phyloP scores from a whole-genome alignment of 1,140 invertebrate species.

The Vollenhovia emeryi region DNA sequence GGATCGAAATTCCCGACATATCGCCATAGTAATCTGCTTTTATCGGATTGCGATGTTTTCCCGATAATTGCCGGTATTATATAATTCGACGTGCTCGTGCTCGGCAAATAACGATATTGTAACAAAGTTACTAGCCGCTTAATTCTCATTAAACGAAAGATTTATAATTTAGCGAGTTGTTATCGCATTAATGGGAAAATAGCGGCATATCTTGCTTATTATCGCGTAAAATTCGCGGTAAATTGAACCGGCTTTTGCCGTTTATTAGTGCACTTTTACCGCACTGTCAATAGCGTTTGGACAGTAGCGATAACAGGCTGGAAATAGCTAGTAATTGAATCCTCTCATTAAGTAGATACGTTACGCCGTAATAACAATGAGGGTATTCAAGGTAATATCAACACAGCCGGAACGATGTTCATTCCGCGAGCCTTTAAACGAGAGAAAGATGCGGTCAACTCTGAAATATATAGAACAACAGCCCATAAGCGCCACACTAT shows the following conservation, averaged over 20 bases:
- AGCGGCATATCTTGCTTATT: slow-evolving; percentile 34
- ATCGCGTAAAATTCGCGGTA: slow-evolving; percentile 8
- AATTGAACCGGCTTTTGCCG: slow-evolving; percentile 41
- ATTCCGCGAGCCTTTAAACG: not conserved
- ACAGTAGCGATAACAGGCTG: slow-evolving; percentile 21
- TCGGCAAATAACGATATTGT: slow-evolving; percentile 15
- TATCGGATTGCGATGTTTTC: slow-evolving; percentile 37
- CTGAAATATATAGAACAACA: not conserved
- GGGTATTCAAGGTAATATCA: not conserved
- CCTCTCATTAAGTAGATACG: slow-evolving; percentile 26
- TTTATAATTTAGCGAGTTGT: slow-evolving; percentile 41
- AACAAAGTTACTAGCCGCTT: slow-evolving; percentile 36
- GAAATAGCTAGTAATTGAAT: slow-evolving; percentile 41
- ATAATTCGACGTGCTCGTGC: slow-evolving; percentile 26
- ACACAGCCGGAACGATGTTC: not conserved
- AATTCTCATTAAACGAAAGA: slow-evolving; percentile 54
- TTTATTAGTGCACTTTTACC: slow-evolving; percentile 46
- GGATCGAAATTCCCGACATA: slow-evolving; percentile 26
- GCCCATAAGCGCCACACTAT: too few relatives aligned
- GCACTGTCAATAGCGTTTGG: slow-evolving; percentile 20
- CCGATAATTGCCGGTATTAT: slow-evolving; percentile 52
- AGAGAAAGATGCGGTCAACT: not conserved
- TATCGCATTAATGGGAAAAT: slow-evolving; percentile 53
- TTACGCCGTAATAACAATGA: slow-evolving; percentile 7
- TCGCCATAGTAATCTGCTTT: slow-evolving; percentile 45